Evolutionary conservation across 1,140 invertebrate species (phyloP).

Genomic region (Protaetia brevitarsis): DNA sequence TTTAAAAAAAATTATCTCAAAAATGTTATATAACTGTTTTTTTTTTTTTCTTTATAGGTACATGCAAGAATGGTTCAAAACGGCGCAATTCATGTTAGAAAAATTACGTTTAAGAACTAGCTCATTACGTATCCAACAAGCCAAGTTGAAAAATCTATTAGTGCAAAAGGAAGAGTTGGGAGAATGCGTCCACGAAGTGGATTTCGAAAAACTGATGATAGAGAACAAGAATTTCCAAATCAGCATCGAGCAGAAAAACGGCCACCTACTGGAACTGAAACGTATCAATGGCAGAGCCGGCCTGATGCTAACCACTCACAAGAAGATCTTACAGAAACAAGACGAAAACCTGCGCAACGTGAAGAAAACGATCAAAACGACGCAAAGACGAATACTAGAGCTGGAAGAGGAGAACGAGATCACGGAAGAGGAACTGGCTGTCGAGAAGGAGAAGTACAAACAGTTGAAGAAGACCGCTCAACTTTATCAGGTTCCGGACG

Average conservation of each 20-base stretch:
- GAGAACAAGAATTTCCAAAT: constrained; percentile 48
- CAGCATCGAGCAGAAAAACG: constrained; percentile 48
- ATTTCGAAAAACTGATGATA: constrained; percentile 51
- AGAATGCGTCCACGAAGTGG: constrained; percentile 48
- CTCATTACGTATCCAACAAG: constrained; percentile 42
- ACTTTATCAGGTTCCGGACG: constrained; percentile 49
- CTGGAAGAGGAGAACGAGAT: background rate
- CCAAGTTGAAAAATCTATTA: constrained; percentile 43
- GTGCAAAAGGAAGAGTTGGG: constrained; percentile 47
- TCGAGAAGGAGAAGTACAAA: background rate
- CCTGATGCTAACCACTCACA: constrained; percentile 38
- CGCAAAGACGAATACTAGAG: background rate
- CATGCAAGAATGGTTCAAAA: constrained; percentile 50
- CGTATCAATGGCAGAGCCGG: constrained; percentile 45
- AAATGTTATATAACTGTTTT: too few relatives aligned
- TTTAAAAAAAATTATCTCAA: too few relatives aligned
- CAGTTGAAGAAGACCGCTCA: background rate
- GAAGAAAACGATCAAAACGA: constrained; percentile 1
- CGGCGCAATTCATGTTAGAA: constrained; percentile 42
- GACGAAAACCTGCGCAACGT: background rate
- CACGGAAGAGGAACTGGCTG: background rate
- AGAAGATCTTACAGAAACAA: constrained; percentile 39
- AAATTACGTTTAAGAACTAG: constrained; percentile 48
- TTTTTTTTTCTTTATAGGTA: constrained; percentile 36
- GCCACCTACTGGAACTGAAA: constrained; percentile 47